Evolutionary conservation across 1,140 invertebrate genomes (phyloP).

Genomic region (Cyphomyrmex costatus): DNA sequence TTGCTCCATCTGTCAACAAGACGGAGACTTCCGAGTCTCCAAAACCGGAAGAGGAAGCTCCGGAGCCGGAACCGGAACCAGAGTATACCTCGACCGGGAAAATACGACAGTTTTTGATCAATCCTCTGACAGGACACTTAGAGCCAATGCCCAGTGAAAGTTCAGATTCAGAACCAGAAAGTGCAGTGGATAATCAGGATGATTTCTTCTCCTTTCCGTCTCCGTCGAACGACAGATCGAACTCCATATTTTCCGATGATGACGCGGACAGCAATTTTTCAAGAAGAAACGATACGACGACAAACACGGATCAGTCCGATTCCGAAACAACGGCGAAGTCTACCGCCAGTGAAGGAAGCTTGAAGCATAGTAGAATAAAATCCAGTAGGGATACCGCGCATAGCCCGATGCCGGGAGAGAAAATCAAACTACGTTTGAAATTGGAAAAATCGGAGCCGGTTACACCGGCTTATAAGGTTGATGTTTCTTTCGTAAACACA

Average conservation of each 20-base stretch:
- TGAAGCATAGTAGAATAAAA: constrained; percentile 85
- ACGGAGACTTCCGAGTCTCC: constrained; percentile 67
- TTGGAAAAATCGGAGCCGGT: constrained; percentile 93
- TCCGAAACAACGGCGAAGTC: constrained; percentile 89
- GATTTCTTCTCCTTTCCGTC: constrained; percentile 88
- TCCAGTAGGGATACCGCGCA: constrained; percentile 81
- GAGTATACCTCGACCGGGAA: constrained; percentile 87
- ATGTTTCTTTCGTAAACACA: constrained; percentile 91
- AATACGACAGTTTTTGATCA: constrained; percentile 93
- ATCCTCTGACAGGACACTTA: constrained; percentile 94
- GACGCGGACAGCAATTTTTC: constrained; percentile 87
- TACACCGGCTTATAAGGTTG: constrained; percentile 92
- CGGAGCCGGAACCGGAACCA: constrained; percentile 71
- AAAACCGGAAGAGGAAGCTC: constrained; percentile 69
- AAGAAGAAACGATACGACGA: constrained; percentile 86
- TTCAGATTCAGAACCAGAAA: constrained; percentile 86
- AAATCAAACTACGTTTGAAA: constrained; percentile 94
- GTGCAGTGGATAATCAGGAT: constrained; percentile 86
- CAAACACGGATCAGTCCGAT: constrained; percentile 89
- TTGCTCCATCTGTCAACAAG: constrained; percentile 57
- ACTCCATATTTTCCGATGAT: constrained; percentile 88
- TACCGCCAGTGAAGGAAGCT: constrained; percentile 86
- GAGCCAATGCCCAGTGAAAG: constrained; percentile 93
- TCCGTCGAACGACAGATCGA: constrained; percentile 87
- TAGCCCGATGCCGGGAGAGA: constrained; percentile 89